Conservation (phyloP, 2,113 vertebrate genomes). For the Scomber scombrus region DNA sequence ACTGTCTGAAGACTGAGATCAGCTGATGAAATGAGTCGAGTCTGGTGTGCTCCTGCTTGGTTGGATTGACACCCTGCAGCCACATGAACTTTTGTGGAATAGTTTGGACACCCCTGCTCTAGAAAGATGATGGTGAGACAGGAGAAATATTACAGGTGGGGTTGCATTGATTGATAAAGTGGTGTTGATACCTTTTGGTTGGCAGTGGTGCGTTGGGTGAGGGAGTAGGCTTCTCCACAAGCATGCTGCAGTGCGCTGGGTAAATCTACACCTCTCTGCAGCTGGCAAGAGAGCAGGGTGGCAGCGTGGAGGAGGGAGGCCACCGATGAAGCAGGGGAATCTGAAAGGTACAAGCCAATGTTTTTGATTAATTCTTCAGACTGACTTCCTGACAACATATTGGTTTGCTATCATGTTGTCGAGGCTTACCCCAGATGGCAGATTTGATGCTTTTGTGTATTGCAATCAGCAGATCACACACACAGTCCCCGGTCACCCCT, state of each 20-base stretch:
- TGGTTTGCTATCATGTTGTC: neutral
- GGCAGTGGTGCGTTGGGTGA: slow-evolving; percentile 87
- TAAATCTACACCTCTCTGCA: slow-evolving; percentile 91
- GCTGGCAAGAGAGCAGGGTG: slow-evolving; percentile 87
- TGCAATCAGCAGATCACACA: slow-evolving; percentile 90
- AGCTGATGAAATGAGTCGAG: too few species aligned
- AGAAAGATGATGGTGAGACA: too few species aligned
- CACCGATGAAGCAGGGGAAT: slow-evolving; percentile 88
- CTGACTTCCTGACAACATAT: neutral
- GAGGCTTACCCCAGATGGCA: slow-evolving; percentile 87
- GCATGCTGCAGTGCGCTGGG: slow-evolving; percentile 90
- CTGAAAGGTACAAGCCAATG: slow-evolving; percentile 71
- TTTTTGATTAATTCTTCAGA: neutral
- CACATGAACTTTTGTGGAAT: too few species aligned
- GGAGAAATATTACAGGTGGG: neutral
- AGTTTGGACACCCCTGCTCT: too few species aligned
- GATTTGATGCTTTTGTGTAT: slow-evolving; percentile 88
- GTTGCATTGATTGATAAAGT: neutral
- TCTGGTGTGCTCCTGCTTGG: too few species aligned
- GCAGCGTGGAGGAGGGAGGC: slow-evolving; percentile 90
- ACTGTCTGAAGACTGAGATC: too few species aligned
- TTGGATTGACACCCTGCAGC: too few species aligned
- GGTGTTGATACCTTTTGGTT: slow-evolving; percentile 87
- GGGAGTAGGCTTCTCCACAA: slow-evolving; percentile 89
- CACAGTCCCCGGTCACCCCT: slow-evolving; percentile 90